These are phyloP conservation scores for Tetranychus truncatus DNA, from an alignment of 2,888 invertebrate species.

Conservation along the genomic window DNA sequence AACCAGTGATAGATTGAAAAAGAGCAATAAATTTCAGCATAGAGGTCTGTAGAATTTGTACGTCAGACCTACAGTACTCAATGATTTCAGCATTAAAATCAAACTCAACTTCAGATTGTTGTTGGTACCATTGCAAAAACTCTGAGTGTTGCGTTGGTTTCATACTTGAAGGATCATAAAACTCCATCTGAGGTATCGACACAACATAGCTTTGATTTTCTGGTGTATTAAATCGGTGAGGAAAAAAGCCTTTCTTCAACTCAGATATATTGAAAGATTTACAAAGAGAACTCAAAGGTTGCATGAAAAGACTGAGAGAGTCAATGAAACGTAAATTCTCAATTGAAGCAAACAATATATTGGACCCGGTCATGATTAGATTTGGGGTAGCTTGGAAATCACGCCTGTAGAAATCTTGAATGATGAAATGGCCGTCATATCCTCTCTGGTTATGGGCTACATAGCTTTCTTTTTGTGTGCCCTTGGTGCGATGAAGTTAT, in stretches of 20 bases:
- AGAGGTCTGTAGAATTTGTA: constrained; percentile 15
- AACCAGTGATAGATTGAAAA: constrained; percentile 7
- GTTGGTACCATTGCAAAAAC: constrained; percentile 17
- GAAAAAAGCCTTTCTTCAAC: neutral
- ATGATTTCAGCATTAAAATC: constrained; percentile 24
- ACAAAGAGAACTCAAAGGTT: constrained; percentile 4
- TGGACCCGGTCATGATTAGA: constrained; percentile 13
- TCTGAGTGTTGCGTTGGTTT: neutral
- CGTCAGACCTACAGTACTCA: constrained; percentile 25
- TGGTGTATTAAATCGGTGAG: neutral
- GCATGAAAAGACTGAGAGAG: constrained; percentile 17
- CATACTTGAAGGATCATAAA: neutral
- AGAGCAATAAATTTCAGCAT: too few species aligned
- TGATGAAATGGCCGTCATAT: constrained; percentile 17
- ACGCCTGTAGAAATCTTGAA: constrained; percentile 16
- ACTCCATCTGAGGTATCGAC: neutral
- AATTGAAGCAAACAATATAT: constrained; percentile 8
- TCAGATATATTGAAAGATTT: constrained; percentile 13
- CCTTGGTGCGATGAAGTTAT: constrained; percentile 36
- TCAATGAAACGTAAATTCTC: constrained; percentile 16
- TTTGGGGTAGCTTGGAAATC: neutral
- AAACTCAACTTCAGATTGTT: constrained; percentile 13
- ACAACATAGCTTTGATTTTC: neutral
- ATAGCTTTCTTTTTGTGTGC: neutral
- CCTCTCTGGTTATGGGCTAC: constrained; percentile 18